phyloP scores from a whole-genome alignment of 2,888 invertebrate genomes.

The Steromphala cineraria region DNA sequence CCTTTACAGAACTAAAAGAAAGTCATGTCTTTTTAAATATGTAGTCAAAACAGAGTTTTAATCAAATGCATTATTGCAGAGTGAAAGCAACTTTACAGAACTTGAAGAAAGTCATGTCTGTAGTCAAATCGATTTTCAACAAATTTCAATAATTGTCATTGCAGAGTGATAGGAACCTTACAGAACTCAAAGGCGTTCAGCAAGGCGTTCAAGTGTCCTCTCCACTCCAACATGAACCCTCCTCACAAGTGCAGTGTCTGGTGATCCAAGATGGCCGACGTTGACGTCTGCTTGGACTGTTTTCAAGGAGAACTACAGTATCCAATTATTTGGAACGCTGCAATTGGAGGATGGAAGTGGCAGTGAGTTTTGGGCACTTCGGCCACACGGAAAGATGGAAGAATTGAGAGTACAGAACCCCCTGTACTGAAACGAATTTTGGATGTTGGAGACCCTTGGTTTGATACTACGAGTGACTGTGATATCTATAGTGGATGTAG shows the following conservation, averaged over 20 bases:
- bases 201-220: conserved; percentile 58
- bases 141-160: conserved; percentile 26
- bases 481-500: not conserved
- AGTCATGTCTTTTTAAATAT: no score
- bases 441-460: not conserved
- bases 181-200: conserved; percentile 63
- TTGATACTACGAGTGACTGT: not conserved
- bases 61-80: no score
- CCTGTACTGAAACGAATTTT: not conserved
- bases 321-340: not conserved
- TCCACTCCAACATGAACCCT: conserved; percentile 64
- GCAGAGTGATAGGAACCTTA: conserved; percentile 66
- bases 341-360: not conserved
- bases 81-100: not conserved
- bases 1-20: no score
- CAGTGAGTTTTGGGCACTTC: not conserved
- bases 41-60: no score
- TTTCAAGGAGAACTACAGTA: not conserved
- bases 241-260: conserved; percentile 59
- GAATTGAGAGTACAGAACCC: not conserved
- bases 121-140: no score
- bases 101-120: no score
- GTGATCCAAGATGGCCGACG: conserved; percentile 37
- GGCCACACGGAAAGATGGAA: not conserved
- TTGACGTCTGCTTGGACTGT: not conserved